Evolutionary conservation across 2,797 vertebrate genomes (phyloP).

Genomic region (Clarias platycephalus): DNA sequence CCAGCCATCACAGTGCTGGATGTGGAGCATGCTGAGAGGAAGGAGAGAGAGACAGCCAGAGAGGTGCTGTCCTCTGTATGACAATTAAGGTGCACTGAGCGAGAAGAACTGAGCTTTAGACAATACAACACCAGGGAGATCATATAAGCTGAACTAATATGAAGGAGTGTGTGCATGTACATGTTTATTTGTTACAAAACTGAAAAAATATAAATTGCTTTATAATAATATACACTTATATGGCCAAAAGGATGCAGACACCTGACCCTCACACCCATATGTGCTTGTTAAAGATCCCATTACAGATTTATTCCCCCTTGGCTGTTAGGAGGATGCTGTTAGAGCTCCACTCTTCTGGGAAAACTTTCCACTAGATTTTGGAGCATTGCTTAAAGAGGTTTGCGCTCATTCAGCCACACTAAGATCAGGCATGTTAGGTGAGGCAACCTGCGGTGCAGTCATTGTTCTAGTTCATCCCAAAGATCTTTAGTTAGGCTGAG

Average conservation of each 20-base stretch:
- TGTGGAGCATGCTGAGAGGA: constrained; percentile 79
- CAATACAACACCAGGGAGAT: constrained; percentile 63
- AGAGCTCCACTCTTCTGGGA: background rate
- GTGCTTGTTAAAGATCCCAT: background rate
- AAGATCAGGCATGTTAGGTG: background rate
- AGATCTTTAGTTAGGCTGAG: background rate
- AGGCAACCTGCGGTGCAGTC: background rate
- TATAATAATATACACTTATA: no score
- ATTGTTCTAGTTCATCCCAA: background rate
- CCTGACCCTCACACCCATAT: background rate
- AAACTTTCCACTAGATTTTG: background rate
- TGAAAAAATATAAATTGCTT: no score
- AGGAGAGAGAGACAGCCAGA: constrained; percentile 76
- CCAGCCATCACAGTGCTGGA: constrained; percentile 80
- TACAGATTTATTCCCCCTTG: background rate
- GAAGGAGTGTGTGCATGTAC: constrained; percentile 3
- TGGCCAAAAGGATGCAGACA: background rate
- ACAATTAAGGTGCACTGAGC: constrained; percentile 76
- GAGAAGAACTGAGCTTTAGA: constrained; percentile 58
- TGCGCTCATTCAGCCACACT: background rate
- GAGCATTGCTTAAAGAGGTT: background rate
- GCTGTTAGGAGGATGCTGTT: no score
- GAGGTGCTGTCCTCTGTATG: constrained; percentile 90
- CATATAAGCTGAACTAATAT: constrained; percentile 80
- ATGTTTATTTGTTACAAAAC: no score